Evolutionary conservation across 2,888 invertebrate species (phyloP).

Genomic region (Piscicola geometra): DNA sequence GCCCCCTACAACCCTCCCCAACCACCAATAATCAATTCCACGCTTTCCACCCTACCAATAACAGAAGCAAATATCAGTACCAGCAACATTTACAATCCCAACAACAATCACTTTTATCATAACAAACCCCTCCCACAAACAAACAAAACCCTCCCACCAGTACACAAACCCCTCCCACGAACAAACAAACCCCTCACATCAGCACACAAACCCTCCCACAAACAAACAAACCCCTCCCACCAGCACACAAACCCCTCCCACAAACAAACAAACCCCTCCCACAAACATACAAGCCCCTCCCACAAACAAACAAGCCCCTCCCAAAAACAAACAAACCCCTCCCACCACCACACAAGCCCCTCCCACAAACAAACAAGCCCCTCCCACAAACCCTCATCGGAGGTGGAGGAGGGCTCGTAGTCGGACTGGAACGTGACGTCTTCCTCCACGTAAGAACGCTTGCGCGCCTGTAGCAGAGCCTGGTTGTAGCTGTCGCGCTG

Average conservation of each 20-base stretch:
- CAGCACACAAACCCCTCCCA: no score
- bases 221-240: neutral
- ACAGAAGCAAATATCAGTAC: no score
- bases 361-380: neutral
- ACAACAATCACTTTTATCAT: no score
- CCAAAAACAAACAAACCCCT: neutral
- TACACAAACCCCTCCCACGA: conserved; percentile 22
- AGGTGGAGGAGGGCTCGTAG: conserved; percentile 39
- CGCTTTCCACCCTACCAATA: no score
- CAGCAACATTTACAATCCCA: no score
- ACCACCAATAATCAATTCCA: neutral
- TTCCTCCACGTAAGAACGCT: conserved; percentile 33
- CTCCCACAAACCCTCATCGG: conserved; percentile 35
- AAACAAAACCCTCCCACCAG: neutral
- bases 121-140: no score
- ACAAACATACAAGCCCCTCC: conserved; percentile 29
- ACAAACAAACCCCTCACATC: neutral
- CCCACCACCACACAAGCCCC: neutral
- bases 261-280: neutral
- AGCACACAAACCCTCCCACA: neutral
- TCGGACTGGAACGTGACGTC: conserved; percentile 39
- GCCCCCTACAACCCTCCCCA: neutral
- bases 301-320: neutral
- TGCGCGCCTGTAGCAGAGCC: conserved; percentile 30
- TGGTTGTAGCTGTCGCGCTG: conserved; percentile 9